Percentiles rank a stretch among this genome's conserved stretches.
Conservation (phyloP, 2,113 vertebrate genomes). For the Colossoma macropomum region DNA sequence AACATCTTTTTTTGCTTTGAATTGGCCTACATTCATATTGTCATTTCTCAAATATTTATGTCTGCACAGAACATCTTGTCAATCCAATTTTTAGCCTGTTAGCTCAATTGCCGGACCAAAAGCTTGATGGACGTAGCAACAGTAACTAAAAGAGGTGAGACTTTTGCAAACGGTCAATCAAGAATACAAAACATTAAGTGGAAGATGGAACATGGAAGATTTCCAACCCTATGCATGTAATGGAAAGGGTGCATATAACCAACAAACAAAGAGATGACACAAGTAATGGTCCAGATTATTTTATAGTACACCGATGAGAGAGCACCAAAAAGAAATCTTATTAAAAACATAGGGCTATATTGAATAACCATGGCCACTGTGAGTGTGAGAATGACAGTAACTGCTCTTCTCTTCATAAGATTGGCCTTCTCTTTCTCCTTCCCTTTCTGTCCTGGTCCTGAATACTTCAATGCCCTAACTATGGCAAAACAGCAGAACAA, state of each 20-base stretch:
- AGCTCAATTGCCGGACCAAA: no score
- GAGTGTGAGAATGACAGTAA: slow-evolving; percentile 1
- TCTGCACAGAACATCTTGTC: no score
- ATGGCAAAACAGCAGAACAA: background rate
- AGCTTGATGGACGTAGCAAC: no score
- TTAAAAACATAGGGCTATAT: background rate
- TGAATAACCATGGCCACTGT: background rate
- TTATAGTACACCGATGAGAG: background rate
- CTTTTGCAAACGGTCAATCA: no score
- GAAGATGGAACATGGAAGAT: background rate
- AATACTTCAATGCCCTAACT: background rate
- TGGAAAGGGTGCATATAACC: slow-evolving; percentile 11
- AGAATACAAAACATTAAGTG: background rate
- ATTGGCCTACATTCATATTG: no score
- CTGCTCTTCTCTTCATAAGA: slow-evolving; percentile 5
- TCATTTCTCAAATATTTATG: no score
- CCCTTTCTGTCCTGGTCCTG: background rate
- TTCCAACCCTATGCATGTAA: background rate
- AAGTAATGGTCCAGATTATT: background rate
- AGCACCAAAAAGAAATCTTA: background rate
- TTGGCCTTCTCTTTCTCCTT: background rate
- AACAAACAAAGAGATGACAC: background rate
- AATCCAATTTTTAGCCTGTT: no score
- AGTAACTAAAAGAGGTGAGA: no score
- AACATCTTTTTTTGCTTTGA: no score